phyloP scores from a whole-genome alignment of 92 coral and sea anemone species.

The Phenganax stokvisi region DNA sequence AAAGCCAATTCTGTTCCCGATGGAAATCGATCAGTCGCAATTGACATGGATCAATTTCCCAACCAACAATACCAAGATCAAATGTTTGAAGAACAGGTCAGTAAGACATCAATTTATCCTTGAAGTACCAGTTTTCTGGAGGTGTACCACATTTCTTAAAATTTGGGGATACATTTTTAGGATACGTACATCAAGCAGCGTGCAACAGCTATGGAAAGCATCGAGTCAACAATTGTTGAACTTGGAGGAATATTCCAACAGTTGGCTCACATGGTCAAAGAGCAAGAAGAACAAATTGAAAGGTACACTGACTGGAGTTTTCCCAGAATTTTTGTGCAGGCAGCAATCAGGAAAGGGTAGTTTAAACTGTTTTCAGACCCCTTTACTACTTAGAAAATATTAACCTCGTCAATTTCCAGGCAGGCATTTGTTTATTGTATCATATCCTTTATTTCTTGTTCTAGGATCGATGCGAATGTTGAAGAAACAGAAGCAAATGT shows the following conservation, averaged over 20 bases:
- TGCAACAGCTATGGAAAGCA: conserved; percentile 95
- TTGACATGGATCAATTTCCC: conserved; percentile 74
- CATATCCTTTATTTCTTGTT: neutral
- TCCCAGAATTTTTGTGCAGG: neutral
- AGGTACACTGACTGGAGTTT: conserved; percentile 42
- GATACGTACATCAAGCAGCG: conserved; percentile 82
- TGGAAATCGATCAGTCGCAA: conserved; percentile 65
- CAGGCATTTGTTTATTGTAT: no score
- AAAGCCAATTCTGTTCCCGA: conserved; percentile 43
- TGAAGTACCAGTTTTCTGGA: neutral
- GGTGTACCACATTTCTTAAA: neutral
- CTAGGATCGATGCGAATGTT: conserved; percentile 87
- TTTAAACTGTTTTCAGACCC: no score
- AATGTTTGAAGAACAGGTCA: conserved; percentile 91
- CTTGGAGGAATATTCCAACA: conserved; percentile 89
- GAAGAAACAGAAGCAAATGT: conserved; percentile 87
- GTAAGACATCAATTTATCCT: neutral
- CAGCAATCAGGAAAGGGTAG: neutral
- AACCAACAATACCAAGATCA: conserved; percentile 52
- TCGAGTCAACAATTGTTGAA: conserved; percentile 95
- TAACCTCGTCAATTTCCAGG: no score
- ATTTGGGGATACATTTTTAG: conserved; percentile 34
- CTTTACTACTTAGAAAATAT: no score
- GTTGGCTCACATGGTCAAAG: conserved; percentile 96
- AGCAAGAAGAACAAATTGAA: conserved; percentile 91